A percentile compares a stretch with the other conserved stretches of the same genome.
phyloP scores from a whole-genome alignment of 2,113 vertebrate species.

The Indri indri region DNA sequence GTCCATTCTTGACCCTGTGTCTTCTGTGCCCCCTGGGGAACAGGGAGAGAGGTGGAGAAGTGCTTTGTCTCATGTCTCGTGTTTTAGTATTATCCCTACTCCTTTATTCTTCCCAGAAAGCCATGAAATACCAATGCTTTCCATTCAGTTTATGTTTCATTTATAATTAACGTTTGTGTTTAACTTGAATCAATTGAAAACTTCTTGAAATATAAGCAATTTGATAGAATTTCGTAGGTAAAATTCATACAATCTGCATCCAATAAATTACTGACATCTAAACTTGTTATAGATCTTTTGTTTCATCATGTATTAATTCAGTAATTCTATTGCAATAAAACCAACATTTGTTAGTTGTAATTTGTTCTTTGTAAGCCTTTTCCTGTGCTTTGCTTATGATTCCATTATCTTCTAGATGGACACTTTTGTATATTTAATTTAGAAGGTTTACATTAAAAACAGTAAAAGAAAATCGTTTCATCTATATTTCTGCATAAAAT shows the following conservation, averaged over 20 bases:
- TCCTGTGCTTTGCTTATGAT: slow-evolving; percentile 62
- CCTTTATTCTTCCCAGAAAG: background rate
- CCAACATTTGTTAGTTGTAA: slow-evolving; percentile 11
- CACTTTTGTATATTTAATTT: slow-evolving; percentile 45
- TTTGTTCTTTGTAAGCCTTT: slow-evolving; percentile 36
- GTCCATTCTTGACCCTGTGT: background rate
- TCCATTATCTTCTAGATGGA: slow-evolving; percentile 57
- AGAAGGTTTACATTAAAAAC: slow-evolving; percentile 54
- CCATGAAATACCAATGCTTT: background rate
- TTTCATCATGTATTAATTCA: slow-evolving; percentile 28
- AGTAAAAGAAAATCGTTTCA: slow-evolving; percentile 18
- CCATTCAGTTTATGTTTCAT: background rate
- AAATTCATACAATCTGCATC: background rate
- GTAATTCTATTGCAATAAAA: slow-evolving; percentile 38
- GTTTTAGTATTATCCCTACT: background rate
- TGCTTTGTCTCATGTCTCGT: background rate
- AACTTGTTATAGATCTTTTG: slow-evolving; percentile 29
- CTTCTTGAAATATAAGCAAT: slow-evolving; percentile 11
- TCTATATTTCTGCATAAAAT: slow-evolving; percentile 57
- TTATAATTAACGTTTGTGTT: background rate
- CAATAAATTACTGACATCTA: slow-evolving; percentile 10
- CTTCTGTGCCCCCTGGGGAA: background rate
- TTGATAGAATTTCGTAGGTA: background rate
- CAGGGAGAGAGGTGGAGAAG: rapidly evolving
- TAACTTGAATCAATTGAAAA: background rate